phyloP scores from a whole-genome alignment of 1,140 invertebrate genomes.

The Pseudomyrmex pallidus region DNA sequence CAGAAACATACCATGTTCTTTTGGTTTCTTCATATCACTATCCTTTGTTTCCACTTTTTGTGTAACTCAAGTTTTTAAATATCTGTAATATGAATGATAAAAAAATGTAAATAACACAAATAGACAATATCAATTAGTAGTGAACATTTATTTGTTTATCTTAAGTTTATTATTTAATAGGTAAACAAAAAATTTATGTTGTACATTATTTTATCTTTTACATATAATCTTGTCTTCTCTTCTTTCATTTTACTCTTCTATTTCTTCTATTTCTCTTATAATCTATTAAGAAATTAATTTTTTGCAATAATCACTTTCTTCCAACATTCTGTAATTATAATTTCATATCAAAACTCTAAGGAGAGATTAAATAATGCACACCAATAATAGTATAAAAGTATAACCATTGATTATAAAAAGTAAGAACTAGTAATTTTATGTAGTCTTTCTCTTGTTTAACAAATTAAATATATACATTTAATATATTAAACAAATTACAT shows the following conservation, averaged over 20 bases:
- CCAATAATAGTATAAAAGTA: background rate
- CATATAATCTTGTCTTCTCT: background rate
- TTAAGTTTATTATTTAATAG: background rate
- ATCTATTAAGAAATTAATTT: slow-evolving; percentile 10
- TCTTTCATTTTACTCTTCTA: background rate
- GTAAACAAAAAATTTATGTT: background rate
- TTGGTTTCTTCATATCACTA: slow-evolving; percentile 79
- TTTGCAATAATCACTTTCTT: background rate
- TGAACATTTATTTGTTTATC: background rate
- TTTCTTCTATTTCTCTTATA: slow-evolving; percentile 22
- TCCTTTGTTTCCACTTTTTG: slow-evolving; percentile 47
- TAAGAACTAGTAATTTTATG: too few species aligned
- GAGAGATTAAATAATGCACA: background rate
- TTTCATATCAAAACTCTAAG: background rate
- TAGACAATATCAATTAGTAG: background rate
- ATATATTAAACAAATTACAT: too few species aligned
- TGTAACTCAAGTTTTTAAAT: slow-evolving; percentile 52
- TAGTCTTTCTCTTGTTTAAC: too few species aligned
- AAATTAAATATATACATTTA: too few species aligned
- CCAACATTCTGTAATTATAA: slow-evolving; percentile 2
- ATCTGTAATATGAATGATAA: slow-evolving; percentile 66
- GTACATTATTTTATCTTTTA: background rate
- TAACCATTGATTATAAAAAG: too few species aligned
- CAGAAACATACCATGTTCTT: slow-evolving; percentile 77
- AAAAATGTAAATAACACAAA: slow-evolving; percentile 1